Evolutionary conservation across 2,113 vertebrate species (phyloP).

Genomic region (Prietella phreatophila): DNA sequence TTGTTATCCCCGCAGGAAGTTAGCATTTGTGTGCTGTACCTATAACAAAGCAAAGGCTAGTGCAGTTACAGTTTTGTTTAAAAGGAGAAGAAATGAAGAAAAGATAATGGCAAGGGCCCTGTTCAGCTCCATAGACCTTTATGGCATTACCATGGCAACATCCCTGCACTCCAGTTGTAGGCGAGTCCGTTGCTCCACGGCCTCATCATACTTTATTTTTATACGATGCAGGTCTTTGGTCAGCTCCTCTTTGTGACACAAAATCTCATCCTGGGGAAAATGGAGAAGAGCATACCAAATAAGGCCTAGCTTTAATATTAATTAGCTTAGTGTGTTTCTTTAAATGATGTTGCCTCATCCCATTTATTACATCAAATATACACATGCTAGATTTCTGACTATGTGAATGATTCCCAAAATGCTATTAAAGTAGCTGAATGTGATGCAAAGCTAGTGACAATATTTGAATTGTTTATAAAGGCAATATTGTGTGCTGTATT

Average conservation of each 20-base stretch:
- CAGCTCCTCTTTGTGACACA: constrained; percentile 58
- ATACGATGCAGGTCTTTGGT: constrained; percentile 61
- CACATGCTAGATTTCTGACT: not conserved
- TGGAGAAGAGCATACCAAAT: not conserved
- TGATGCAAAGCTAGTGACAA: not conserved
- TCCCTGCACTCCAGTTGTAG: constrained; percentile 60
- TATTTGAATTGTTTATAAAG: not conserved
- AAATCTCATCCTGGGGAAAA: constrained; percentile 66
- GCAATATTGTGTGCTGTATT: not conserved
- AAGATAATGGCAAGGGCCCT: no score
- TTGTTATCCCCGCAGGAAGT: no score
- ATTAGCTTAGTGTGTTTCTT: not conserved
- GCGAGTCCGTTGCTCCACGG: constrained; percentile 57
- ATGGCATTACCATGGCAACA: constrained; percentile 65
- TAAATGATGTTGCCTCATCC: not conserved
- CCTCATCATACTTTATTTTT: constrained; percentile 56
- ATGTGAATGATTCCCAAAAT: not conserved
- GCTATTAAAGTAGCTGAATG: not conserved
- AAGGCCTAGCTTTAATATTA: not conserved
- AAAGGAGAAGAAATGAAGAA: not conserved
- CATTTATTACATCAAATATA: not conserved
- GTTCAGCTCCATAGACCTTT: not conserved
- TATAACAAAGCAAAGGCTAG: not conserved
- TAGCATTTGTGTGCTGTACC: not conserved
- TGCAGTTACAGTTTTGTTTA: not conserved